Evolutionary conservation across 2,113 vertebrate species (phyloP), one percentile per base, ranked within the genome.

Genomic region (Corythoichthys haematopterus): DNA sequence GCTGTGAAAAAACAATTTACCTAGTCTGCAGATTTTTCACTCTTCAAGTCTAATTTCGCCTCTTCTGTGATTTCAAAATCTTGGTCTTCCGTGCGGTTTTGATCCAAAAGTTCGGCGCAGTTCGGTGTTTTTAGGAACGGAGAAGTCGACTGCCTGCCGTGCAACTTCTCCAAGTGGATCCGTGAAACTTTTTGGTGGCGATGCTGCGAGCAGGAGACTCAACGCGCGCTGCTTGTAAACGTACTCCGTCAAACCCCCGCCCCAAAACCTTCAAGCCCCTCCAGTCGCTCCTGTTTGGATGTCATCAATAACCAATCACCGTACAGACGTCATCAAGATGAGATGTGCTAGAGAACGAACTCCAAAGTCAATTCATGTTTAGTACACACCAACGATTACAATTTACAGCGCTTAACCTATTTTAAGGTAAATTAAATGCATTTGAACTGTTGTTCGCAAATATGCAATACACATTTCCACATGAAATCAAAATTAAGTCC

Each of bases 231-330:
- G 55, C 55, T 36, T 15, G 33, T 57, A 13, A 57, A 15, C 55
- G 11, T 6, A 3, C 2, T 20, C 51, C 51, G 2, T 20, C 51
- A 53, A n/a, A 28, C 33, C 20, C 55, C 55, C 33, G 33, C 55
- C 55, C 55, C 33, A 36, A 56, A 36, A 57, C 55, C 55, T 36
- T 33, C 55, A 57, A 56, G 1, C 53, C 28, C 52, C 53, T 28
- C 28, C 11, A 13, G 33, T 35, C 33, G 33, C 55, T 57, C 55
- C 55, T 36, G 33, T 56, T 56, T 35, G 53, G 53, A 56, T 35
- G 33, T 35, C 53, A 56, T 57, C 55, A 57, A 57, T 57, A 57
- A 36, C 55, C 55, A 57, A 57, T 57, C 55, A 57, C 55, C 55
- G 55, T 36, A 33, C 55, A 6, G 55, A 36, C 55, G 6, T 36